Evolutionary conservation across 1,140 invertebrate genomes (phyloP).

Genomic region (Holcopasites calliopsidis): DNA sequence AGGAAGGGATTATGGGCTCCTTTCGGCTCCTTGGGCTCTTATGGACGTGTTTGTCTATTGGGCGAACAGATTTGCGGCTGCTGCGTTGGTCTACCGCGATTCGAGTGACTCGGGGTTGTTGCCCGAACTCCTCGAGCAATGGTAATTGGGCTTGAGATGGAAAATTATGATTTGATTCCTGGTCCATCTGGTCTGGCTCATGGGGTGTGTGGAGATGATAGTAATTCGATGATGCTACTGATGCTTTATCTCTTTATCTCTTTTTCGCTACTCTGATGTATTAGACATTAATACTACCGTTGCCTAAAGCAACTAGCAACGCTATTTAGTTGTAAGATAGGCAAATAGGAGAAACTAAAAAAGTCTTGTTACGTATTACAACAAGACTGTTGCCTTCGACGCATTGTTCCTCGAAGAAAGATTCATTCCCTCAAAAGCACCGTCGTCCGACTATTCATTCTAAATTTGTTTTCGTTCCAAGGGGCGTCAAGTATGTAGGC

Average conservation of each 20-base stretch:
- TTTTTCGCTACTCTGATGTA: too few species aligned
- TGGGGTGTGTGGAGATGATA: background rate
- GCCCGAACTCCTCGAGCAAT: background rate
- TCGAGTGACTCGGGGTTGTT: background rate
- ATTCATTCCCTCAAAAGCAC: background rate
- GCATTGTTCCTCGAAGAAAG: too few species aligned
- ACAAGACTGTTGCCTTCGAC: too few species aligned
- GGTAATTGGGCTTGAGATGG: background rate
- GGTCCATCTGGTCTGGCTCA: background rate
- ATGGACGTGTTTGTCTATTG: background rate
- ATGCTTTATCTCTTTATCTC: too few species aligned
- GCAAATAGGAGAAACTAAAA: too few species aligned
- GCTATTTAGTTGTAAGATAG: too few species aligned
- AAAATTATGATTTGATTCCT: background rate
- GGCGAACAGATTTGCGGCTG: background rate
- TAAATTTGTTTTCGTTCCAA: slow-evolving; percentile 57
- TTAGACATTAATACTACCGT: too few species aligned
- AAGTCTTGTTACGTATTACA: too few species aligned
- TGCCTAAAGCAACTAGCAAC: too few species aligned
- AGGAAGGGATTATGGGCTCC: background rate
- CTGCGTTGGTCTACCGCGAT: background rate
- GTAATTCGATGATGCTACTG: too few species aligned
- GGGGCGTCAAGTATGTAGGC: slow-evolving; percentile 42
- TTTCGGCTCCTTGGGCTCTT: too few species aligned
- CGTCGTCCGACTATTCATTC: slow-evolving; percentile 43